phyloP scores from a whole-genome alignment of 2,888 invertebrate species.

The Yponomeuta evonymella region DNA sequence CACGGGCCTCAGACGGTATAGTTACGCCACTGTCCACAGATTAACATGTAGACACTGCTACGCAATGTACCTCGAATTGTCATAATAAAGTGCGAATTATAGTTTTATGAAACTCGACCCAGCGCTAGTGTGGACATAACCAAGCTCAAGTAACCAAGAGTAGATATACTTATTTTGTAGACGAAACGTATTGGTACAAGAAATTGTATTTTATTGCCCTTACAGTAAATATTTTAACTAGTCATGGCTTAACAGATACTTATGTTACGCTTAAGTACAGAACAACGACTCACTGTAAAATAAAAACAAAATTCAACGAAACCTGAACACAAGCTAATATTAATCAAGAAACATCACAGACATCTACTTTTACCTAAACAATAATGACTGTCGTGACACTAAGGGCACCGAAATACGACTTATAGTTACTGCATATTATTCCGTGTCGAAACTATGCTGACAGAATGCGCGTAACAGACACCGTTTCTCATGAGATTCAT shows the following conservation, averaged over 20 bases:
- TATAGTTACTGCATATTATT: too few species aligned
- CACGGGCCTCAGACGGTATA: too few species aligned
- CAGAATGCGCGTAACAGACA: not conserved
- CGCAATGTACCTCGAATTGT: too few species aligned
- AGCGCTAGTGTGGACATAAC: too few species aligned
- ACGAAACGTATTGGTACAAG: constrained; percentile 8
- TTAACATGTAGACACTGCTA: too few species aligned
- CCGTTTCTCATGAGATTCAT: constrained; percentile 44
- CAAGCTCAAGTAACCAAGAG: too few species aligned
- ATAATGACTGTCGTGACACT: constrained; percentile 36
- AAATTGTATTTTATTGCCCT: constrained; percentile 24
- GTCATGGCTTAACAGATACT: constrained; percentile 12
- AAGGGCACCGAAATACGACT: not conserved
- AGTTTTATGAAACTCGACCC: too few species aligned
- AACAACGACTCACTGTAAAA: constrained; percentile 28
- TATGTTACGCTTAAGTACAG: constrained; percentile 19
- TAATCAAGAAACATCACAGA: constrained; percentile 62
- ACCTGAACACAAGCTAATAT: constrained; percentile 40
- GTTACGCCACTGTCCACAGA: too few species aligned
- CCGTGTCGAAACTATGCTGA: too few species aligned
- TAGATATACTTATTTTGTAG: not conserved
- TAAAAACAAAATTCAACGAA: constrained; percentile 29
- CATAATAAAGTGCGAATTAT: too few species aligned
- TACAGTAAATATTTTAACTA: constrained; percentile 17
- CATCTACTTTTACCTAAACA: constrained; percentile 51